Evolutionary conservation across 1,140 invertebrate species (phyloP).

Genomic region (Chlorops oryzae): DNA sequence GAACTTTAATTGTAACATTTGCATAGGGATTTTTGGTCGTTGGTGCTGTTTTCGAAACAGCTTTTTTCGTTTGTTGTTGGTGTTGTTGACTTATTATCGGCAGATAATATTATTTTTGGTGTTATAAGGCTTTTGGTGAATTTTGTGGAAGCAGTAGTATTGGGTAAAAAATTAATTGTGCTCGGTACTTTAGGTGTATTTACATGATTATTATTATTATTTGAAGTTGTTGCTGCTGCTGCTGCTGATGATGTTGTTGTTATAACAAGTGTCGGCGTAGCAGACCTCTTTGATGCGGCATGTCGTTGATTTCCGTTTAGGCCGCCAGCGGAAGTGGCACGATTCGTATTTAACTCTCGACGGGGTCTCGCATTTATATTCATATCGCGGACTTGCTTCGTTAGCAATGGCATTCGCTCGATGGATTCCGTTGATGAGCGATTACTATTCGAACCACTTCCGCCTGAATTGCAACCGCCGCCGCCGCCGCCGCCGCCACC

Average conservation of each 20-base stretch:
- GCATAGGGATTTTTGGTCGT: slow-evolving; percentile 13
- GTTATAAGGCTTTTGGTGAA: too few relatives aligned
- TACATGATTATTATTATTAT: too few relatives aligned
- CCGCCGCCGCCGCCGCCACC: slow-evolving; percentile 20
- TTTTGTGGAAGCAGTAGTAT: not conserved
- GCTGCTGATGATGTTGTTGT: not conserved
- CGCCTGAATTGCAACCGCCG: slow-evolving; percentile 30
- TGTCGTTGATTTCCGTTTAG: slow-evolving; percentile 5
- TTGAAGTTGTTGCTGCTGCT: not conserved
- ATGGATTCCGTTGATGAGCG: slow-evolving; percentile 42
- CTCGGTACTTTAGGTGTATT: not conserved
- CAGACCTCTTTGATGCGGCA: slow-evolving; percentile 34
- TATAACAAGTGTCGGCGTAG: slow-evolving; percentile 4
- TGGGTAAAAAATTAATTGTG: not conserved
- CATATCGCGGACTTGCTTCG: slow-evolving; percentile 1
- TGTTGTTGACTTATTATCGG: too few relatives aligned
- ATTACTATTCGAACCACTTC: slow-evolving; percentile 37
- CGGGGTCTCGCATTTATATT: slow-evolving; percentile 17
- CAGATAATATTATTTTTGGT: too few relatives aligned
- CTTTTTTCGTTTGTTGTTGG: not conserved
- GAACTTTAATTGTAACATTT: slow-evolving; percentile 33
- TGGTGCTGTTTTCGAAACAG: not conserved
- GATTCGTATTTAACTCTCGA: slow-evolving; percentile 33
- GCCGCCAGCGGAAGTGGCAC: slow-evolving; percentile 21
- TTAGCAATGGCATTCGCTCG: slow-evolving; percentile 36